Conservation (phyloP, 2,797 vertebrate genomes). For the Hozukius guyotensis region DNA sequence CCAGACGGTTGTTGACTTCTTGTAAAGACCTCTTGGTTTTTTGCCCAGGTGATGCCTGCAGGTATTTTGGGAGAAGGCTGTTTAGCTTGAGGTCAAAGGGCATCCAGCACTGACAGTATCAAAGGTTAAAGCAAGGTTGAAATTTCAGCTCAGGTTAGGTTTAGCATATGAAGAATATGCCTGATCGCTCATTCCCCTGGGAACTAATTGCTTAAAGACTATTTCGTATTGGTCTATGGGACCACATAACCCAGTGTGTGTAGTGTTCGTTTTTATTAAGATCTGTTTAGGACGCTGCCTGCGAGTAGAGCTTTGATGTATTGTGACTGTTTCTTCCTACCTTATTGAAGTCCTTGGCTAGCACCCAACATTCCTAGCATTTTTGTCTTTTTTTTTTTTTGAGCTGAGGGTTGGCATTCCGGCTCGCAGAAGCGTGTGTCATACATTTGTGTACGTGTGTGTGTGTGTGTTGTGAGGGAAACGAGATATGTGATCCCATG, state of each 20-base stretch:
- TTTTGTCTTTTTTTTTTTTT: slow-evolving; percentile 20
- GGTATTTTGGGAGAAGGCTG: slow-evolving; percentile 33
- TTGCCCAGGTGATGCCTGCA: slow-evolving; percentile 10
- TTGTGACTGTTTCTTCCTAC: slow-evolving; percentile 58
- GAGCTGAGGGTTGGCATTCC: slow-evolving; percentile 42
- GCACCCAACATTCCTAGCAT: slow-evolving; percentile 62
- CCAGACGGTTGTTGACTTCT: not conserved
- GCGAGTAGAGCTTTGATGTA: slow-evolving; percentile 32
- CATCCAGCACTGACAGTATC: slow-evolving; percentile 2
- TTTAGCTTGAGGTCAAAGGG: slow-evolving; percentile 36
- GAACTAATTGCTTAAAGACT: not conserved
- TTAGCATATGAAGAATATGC: slow-evolving; percentile 2
- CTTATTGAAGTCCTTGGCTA: slow-evolving; percentile 62
- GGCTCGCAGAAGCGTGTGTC: slow-evolving; percentile 26
- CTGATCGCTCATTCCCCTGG: not conserved
- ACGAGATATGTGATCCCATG: slow-evolving; percentile 65
- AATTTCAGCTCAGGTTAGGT: slow-evolving; percentile 19
- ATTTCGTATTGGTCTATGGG: not conserved
- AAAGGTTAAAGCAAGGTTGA: slow-evolving; percentile 8
- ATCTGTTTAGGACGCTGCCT: not conserved
- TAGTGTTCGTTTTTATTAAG: not conserved
- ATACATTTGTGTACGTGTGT: slow-evolving; percentile 23
- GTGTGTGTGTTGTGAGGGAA: slow-evolving; percentile 17
- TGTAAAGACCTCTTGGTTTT: slow-evolving; percentile 16
- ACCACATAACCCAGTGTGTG: not conserved